Percentiles rank a stretch among this genome's conserved stretches.
These are phyloP conservation scores for Ruditapes philippinarum DNA, from an alignment of 1,140 invertebrate species.

Conservation along the genomic window DNA sequence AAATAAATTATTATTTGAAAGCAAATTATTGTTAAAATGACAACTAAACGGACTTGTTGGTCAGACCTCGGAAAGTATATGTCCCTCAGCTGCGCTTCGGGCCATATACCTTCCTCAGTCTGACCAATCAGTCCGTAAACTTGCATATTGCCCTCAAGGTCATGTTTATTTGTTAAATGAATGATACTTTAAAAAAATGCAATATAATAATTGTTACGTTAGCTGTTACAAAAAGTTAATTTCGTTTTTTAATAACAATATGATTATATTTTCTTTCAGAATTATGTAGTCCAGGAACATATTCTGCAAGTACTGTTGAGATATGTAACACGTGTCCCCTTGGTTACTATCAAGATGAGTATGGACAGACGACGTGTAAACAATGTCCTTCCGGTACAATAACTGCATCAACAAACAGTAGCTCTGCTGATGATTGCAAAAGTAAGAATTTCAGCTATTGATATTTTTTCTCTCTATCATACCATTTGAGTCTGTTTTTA, in stretches of 20 bases:
- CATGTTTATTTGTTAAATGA: too few species aligned
- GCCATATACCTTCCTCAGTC: too few species aligned
- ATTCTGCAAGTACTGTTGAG: background rate
- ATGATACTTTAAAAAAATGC: too few species aligned
- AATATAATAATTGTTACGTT: background rate
- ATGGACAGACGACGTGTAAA: background rate
- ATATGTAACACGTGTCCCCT: background rate
- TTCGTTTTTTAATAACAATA: background rate
- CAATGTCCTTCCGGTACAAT: background rate
- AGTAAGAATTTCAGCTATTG: background rate
- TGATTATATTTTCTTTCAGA: background rate
- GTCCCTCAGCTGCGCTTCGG: too few species aligned
- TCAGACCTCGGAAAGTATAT: too few species aligned
- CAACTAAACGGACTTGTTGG: too few species aligned
- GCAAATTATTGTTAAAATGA: too few species aligned
- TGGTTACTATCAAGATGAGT: slow-evolving; percentile 1
- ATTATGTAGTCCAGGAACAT: background rate
- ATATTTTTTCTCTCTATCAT: background rate
- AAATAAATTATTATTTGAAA: too few species aligned
- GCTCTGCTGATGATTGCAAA: too few species aligned
- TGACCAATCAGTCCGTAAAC: too few species aligned
- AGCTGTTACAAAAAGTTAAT: too few species aligned
- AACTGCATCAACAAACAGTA: background rate
- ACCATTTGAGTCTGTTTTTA: background rate
- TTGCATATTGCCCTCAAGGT: too few species aligned